Percentiles rank a stretch among this genome's conserved stretches.
Evolutionary conservation across 2,888 invertebrate species (phyloP).

Genomic region (Onthophagus sagittarius): DNA sequence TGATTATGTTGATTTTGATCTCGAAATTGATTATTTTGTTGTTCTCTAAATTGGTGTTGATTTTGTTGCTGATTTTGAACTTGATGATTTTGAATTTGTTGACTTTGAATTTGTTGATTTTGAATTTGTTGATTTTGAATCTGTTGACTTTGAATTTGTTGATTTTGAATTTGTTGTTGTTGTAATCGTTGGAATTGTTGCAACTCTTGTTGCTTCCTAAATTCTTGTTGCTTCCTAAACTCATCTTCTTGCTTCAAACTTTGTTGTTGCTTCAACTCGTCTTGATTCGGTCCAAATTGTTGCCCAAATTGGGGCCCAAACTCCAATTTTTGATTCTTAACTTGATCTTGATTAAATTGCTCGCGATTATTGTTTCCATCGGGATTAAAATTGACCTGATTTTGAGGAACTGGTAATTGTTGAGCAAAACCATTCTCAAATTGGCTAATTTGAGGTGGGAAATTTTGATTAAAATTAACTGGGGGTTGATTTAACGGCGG

Average conservation of each 20-base stretch:
- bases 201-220: not conserved
- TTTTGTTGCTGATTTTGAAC: too few species aligned
- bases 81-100: too few species aligned
- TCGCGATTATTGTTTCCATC: slow-evolving; percentile 32
- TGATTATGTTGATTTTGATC: slow-evolving; percentile 31
- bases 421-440: slow-evolving; percentile 29
- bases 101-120: slow-evolving; percentile 22
- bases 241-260: not conserved
- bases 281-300: slow-evolving; percentile 33
- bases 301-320: slow-evolving; percentile 33
- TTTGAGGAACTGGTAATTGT: slow-evolving; percentile 25
- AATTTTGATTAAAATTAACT: slow-evolving; percentile 38
- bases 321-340: not conserved
- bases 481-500: slow-evolving; percentile 33
- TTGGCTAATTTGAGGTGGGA: slow-evolving; percentile 35
- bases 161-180: slow-evolving; percentile 12
- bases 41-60: slow-evolving; percentile 25
- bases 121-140: slow-evolving; percentile 22
- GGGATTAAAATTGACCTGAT: slow-evolving; percentile 29
- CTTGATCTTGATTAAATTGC: slow-evolving; percentile 43
- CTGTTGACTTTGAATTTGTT: slow-evolving; percentile 28
- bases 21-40: slow-evolving; percentile 33
- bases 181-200: not conserved
- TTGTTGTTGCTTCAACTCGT: slow-evolving; percentile 1
- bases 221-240: not conserved